Evolutionary conservation across 2,888 invertebrate genomes (phyloP), one percentile per base, ranked within the genome.

Genomic region (Drosophila glabriapex): DNA sequence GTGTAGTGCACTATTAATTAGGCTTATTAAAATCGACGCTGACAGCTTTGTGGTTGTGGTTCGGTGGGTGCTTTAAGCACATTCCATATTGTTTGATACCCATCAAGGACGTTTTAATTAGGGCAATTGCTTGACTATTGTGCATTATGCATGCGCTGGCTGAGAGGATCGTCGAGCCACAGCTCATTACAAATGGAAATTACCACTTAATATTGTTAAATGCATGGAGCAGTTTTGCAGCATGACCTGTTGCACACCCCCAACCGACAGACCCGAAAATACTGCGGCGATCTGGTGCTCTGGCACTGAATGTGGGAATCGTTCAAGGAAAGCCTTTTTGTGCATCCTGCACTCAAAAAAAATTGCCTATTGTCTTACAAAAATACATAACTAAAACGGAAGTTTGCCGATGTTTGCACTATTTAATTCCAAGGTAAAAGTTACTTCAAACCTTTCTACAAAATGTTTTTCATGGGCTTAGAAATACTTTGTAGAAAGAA

Each of bases 121-220:
- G 87, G 83, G 55, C 87, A 89, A 89, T 89, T 89, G 87, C 89
- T 80, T 74, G 61, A 76, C 60, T 75, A 68, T 59, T 63, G 66
- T 86, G 78, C 80, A 87, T 89, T 60, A 85, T 85, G 69, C 79
- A 89, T 46, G 68, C 68, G 14, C 53, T 35, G 61, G 52, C 35
- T 62, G 55, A 72, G 76, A 68, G 56, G 76, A 74, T 76, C 81
- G 61, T 35, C 33, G 37, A 70, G 71, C 76, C 64, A 66, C 72
- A 75, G 72, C 80, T 87, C 80, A 90, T 89, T 90, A 88, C 82
- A 88, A 83, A 91, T 89, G 83, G 75, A 89, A 89, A 91, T 88
- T 85, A 88, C 85, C 83, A 82, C 78, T 88, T 90, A 78, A 87
- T 81, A 83, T 73, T 83, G 80, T 72, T 73, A 59, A 87, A 73